phyloP scores from a whole-genome alignment of 2,797 vertebrate genomes.

The Helicolenus hilgendorfi region DNA sequence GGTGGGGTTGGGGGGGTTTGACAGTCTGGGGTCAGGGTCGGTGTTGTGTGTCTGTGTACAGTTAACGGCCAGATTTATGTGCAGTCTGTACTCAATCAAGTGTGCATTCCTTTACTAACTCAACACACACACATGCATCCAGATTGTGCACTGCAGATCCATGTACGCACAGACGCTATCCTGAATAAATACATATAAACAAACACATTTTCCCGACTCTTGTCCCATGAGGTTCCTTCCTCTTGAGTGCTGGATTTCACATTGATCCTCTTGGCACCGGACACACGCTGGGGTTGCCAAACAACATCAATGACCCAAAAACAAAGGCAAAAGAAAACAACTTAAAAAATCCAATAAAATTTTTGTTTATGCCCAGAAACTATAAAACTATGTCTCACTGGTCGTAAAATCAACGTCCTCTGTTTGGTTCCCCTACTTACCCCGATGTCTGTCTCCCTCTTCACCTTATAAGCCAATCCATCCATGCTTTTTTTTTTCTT shows the following conservation, averaged over 20 bases:
- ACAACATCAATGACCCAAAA: slow-evolving; percentile 74
- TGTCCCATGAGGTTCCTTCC: slow-evolving; percentile 56
- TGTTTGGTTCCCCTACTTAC: slow-evolving; percentile 26
- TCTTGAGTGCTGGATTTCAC: slow-evolving; percentile 75
- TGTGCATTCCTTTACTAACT: slow-evolving; percentile 91
- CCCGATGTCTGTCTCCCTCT: slow-evolving; percentile 53
- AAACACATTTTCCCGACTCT: slow-evolving; percentile 56
- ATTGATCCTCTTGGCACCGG: slow-evolving; percentile 82
- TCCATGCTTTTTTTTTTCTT: slow-evolving; percentile 27
- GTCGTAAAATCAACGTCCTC: slow-evolving; percentile 58
- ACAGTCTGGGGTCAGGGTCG: slow-evolving; percentile 82
- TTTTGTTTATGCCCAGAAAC: slow-evolving; percentile 68
- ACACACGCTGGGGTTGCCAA: slow-evolving; percentile 69
- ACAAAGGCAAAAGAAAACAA: slow-evolving; percentile 70
- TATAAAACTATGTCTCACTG: slow-evolving; percentile 35
- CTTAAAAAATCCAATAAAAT: slow-evolving; percentile 74
- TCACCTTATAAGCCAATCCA: slow-evolving; percentile 72
- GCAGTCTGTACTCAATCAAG: slow-evolving; percentile 92
- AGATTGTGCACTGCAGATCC: slow-evolving; percentile 47
- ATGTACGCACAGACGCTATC: slow-evolving; percentile 32
- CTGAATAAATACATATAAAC: slow-evolving; percentile 65
- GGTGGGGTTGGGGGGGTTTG: not conserved
- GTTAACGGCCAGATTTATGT: slow-evolving; percentile 91
- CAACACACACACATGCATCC: slow-evolving; percentile 78
- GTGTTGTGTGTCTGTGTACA: slow-evolving; percentile 89